Evolutionary conservation across 2,113 vertebrate species (phyloP).

Genomic region (Jaculus jaculus): DNA sequence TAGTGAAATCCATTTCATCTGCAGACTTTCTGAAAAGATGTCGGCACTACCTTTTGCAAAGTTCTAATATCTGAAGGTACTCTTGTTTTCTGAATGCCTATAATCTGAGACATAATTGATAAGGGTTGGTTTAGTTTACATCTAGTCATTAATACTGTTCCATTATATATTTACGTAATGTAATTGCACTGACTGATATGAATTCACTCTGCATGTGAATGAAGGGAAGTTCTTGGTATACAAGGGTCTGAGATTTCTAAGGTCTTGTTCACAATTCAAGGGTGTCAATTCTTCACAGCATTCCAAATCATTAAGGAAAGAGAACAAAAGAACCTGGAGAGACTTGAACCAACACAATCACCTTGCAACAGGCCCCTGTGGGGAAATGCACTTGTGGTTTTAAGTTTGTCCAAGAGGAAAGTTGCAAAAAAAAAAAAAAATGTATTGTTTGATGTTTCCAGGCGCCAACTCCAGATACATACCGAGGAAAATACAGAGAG

Average conservation of each 20-base stretch:
- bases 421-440: neutral
- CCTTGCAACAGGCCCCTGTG: neutral
- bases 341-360: neutral
- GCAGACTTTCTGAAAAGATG: neutral
- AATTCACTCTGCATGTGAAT: neutral
- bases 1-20: neutral
- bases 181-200: neutral
- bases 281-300: neutral
- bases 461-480: slow-evolving; percentile 95
- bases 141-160: neutral
- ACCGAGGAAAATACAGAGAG: slow-evolving; percentile 95
- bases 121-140: neutral
- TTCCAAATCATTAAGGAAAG: neutral
- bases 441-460: slow-evolving; percentile 73
- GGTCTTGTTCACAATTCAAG: neutral
- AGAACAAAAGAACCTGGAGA: neutral
- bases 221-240: neutral
- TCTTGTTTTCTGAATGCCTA: neutral
- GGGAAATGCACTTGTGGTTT: neutral
- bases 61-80: neutral
- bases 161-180: neutral
- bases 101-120: neutral
- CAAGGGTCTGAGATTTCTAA: neutral
- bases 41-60: neutral
- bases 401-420: neutral